Conservation (phyloP, 2,888 invertebrate genomes). For the Parnassius orleans region DNA sequence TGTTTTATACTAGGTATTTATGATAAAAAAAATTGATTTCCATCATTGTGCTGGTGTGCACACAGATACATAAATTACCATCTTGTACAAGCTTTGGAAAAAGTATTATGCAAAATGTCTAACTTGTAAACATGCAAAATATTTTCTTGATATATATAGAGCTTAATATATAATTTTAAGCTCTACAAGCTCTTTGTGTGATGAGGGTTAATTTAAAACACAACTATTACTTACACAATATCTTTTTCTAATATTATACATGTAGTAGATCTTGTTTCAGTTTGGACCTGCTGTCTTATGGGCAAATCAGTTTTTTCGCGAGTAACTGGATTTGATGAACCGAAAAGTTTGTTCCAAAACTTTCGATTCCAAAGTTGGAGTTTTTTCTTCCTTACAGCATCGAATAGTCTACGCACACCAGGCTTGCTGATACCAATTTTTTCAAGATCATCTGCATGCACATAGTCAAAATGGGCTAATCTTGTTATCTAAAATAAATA, state of each 20-base stretch:
- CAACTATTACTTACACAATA: slow-evolving; percentile 75
- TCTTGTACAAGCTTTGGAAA: too few species aligned
- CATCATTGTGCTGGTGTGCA: too few species aligned
- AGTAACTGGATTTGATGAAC: slow-evolving; percentile 63
- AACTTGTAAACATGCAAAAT: too few species aligned
- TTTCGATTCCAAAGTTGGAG: slow-evolving; percentile 90
- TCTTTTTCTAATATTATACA: slow-evolving; percentile 93
- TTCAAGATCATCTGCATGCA: slow-evolving; percentile 96
- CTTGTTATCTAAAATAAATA: slow-evolving; percentile 86
- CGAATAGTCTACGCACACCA: slow-evolving; percentile 93
- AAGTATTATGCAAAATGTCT: too few species aligned
- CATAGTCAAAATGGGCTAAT: slow-evolving; percentile 97
- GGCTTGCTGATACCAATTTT: slow-evolving; percentile 97
- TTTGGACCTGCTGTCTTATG: slow-evolving; percentile 55
- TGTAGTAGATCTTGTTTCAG: slow-evolving; percentile 79
- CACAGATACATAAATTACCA: too few species aligned
- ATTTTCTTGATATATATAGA: too few species aligned
- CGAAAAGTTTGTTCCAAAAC: slow-evolving; percentile 90
- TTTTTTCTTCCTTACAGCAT: slow-evolving; percentile 94
- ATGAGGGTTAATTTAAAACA: background rate
- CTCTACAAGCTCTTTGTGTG: too few species aligned
- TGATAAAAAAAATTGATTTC: too few species aligned
- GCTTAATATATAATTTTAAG: too few species aligned
- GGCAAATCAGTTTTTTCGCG: slow-evolving; percentile 75
- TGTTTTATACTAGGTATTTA: too few species aligned